Evolutionary conservation across 1,140 invertebrate genomes (phyloP).

Genomic region (Ganaspis sp.): DNA sequence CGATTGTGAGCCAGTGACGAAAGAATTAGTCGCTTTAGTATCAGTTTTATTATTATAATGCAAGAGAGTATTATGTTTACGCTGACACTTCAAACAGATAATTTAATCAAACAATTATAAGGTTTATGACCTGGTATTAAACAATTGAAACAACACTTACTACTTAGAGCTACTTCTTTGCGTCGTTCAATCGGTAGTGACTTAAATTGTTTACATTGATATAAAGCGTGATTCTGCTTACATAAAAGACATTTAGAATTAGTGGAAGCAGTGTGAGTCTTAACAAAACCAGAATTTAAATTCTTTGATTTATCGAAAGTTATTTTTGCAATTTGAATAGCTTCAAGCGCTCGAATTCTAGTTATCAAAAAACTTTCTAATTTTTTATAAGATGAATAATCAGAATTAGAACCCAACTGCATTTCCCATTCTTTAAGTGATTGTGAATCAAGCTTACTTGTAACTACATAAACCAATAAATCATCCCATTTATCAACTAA

Average conservation of each 20-base stretch:
- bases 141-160: constrained; percentile 28
- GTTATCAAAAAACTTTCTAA: constrained; percentile 14
- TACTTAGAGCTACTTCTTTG: background rate
- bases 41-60: background rate
- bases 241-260: background rate
- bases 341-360: constrained; percentile 18
- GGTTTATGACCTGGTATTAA: background rate
- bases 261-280: background rate
- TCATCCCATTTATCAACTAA: background rate
- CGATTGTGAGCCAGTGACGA: background rate
- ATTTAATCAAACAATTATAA: background rate
- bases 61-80: background rate
- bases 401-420: background rate
- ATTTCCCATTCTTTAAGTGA: constrained; percentile 31
- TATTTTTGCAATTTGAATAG: background rate
- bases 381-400: constrained; percentile 12
- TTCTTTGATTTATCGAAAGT: background rate
- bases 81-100: background rate
- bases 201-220: constrained; percentile 1
- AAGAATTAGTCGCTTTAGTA: background rate
- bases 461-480: background rate
- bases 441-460: background rate
- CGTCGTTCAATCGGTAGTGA: background rate
- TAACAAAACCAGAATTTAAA: background rate
- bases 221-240: constrained; percentile 15